Base-by-base conservation (phyloP, 2,888 invertebrate genomes). In the Carcina quercana region DNA sequence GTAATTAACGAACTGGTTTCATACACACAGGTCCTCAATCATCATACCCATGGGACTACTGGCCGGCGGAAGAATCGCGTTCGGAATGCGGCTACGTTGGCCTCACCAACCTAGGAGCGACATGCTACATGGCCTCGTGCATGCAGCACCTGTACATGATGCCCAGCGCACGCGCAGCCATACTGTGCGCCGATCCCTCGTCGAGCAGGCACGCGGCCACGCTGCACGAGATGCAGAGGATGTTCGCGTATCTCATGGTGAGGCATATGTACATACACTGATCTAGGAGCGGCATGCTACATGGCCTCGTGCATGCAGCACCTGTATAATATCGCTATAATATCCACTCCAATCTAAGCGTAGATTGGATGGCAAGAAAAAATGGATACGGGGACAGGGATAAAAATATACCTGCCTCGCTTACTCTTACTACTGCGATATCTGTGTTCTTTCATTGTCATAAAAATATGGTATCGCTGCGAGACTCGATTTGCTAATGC, bases 291-390 rank as follows among this genome's bases (percentile, higher is more conserved):
- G 14, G 97, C 97, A 1, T 97, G 97, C 67, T 97, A 97, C 72
- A 96, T 97, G 96, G 97, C 97, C 6, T 95, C 97, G 2, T 97
- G 97, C 59, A 94, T 97, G 90, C 97, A 97, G 69, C 97, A 97
- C 71, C 79, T 97, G 42, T 97, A 95, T 69, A 97, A n/a, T n/a
- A n/a, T n/a, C n/a, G n/a, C n/a, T n/a, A n/a, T n/a, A n/a, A n/a
- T n/a, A n/a, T n/a, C n/a, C n/a, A n/a, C n/a, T n/a, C n/a, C n/a
- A n/a, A n/a, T n/a, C n/a, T n/a, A n/a, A n/a, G n/a, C n/a, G n/a
- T n/a, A n/a, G n/a, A n/a, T n/a, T n/a, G n/a, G n/a, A n/a, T n/a
- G n/a, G n/a, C n/a, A n/a, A n/a, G n/a, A n/a, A n/a, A n/a, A n/a
- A n/a, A n/a, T n/a, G n/a, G n/a, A n/a, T n/a, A n/a, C n/a, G n/a